These are phyloP conservation scores for Macaca nemestrina DNA, from an alignment of 2,113 vertebrate species.

Conservation along the genomic window DNA sequence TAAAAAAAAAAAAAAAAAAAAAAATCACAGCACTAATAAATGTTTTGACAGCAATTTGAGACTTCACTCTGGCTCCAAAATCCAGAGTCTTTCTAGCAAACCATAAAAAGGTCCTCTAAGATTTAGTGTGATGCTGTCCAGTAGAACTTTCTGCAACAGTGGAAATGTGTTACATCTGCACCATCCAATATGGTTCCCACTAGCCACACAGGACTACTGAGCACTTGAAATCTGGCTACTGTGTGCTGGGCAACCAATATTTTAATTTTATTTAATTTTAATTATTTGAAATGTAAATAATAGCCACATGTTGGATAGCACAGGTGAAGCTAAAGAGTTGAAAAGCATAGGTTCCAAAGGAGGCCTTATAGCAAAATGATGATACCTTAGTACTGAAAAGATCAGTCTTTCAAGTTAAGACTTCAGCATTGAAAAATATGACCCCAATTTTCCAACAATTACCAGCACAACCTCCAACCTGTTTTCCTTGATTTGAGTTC, in stretches of 20 bases:
- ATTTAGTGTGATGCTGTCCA: not conserved
- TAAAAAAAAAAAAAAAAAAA: not conserved
- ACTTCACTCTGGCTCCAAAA: not conserved
- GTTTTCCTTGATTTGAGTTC: not conserved
- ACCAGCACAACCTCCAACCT: not conserved
- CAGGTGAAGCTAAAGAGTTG: not conserved
- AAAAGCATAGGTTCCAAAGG: not conserved
- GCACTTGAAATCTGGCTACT: not conserved
- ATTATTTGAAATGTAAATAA: not conserved
- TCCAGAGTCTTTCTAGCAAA: not conserved
- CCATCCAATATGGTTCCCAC: rapidly evolving
- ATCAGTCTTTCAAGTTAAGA: not conserved
- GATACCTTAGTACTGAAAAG: not conserved
- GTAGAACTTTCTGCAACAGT: not conserved
- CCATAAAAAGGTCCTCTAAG: not conserved
- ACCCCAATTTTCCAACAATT: not conserved
- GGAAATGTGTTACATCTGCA: not conserved
- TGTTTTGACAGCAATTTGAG: not conserved
- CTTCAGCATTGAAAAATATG: not conserved
- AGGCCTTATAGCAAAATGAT: not conserved
- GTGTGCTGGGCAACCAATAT: not conserved
- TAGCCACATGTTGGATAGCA: not conserved
- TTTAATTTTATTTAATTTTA: not conserved
- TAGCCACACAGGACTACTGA: not conserved
- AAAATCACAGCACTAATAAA: not conserved